These are phyloP conservation scores for Dromius quadrimaculatus DNA, from an alignment of 2,888 invertebrate genomes.

Conservation along the genomic window DNA sequence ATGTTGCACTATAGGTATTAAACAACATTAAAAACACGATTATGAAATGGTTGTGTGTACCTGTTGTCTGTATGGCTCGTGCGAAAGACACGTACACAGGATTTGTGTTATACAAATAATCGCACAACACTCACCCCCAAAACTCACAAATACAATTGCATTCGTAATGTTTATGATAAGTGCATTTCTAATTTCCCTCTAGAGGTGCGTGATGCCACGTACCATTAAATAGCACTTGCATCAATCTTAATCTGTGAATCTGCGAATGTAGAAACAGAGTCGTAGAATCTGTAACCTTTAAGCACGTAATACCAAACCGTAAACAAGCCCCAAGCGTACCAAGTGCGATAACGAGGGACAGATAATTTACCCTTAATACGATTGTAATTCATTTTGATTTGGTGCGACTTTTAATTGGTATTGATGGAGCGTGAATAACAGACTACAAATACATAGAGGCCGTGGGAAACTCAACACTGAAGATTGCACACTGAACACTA, in stretches of 20 bases:
- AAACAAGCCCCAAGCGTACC: background rate
- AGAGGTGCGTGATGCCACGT: constrained; percentile 24
- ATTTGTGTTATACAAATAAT: constrained; percentile 30
- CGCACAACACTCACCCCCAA: too few species aligned
- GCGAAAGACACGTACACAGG: constrained; percentile 38
- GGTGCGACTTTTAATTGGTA: background rate
- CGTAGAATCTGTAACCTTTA: background rate
- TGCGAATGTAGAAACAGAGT: too few species aligned
- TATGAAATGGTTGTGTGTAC: constrained; percentile 31
- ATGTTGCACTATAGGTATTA: constrained; percentile 40
- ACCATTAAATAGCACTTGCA: constrained; percentile 14
- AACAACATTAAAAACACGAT: constrained; percentile 44
- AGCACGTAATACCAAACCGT: background rate
- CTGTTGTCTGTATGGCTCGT: background rate
- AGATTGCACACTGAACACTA: background rate
- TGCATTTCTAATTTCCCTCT: constrained; percentile 28
- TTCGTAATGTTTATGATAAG: constrained; percentile 22
- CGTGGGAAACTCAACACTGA: background rate
- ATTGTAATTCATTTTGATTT: constrained; percentile 4
- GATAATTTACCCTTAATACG: background rate
- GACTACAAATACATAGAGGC: too few species aligned
- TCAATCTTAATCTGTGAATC: constrained; percentile 2
- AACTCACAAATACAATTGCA: background rate
- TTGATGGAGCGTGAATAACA: too few species aligned
- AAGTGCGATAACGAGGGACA: constrained; percentile 1